phyloP scores from a whole-genome alignment of 2,797 vertebrate species.

The Distichodus sexfasciatus region DNA sequence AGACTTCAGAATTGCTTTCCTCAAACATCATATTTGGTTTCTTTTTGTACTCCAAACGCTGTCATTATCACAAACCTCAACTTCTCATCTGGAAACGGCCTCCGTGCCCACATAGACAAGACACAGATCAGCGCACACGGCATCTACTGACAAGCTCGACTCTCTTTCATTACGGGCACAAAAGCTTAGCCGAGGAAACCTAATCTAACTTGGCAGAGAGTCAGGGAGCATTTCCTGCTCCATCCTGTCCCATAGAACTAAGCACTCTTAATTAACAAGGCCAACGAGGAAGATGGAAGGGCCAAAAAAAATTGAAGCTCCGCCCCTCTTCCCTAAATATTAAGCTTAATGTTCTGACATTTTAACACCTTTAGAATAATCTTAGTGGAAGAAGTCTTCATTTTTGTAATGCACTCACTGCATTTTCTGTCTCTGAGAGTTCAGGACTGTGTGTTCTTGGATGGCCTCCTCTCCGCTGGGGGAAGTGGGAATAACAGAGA shows the following conservation, averaged over 20 bases:
- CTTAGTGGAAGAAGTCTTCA: background rate
- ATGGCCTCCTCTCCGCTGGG: slow-evolving; percentile 35
- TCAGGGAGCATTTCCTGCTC: slow-evolving; percentile 78
- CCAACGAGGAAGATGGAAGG: slow-evolving; percentile 79
- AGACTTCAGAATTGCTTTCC: too few relatives aligned
- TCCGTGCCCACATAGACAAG: slow-evolving; percentile 68
- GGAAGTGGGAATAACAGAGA: slow-evolving; percentile 60
- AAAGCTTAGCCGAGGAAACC: slow-evolving; percentile 72
- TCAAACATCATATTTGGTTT: background rate
- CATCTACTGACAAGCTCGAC: slow-evolving; percentile 81
- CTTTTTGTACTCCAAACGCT: background rate
- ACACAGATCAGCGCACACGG: slow-evolving; percentile 77
- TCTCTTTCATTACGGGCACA: slow-evolving; percentile 77
- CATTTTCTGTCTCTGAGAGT: slow-evolving; percentile 5
- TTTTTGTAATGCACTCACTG: slow-evolving; percentile 13
- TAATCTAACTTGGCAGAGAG: slow-evolving; percentile 75
- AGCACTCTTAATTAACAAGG: slow-evolving; percentile 76
- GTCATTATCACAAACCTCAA: background rate
- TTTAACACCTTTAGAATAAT: background rate
- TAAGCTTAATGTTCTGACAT: background rate
- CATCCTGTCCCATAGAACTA: slow-evolving; percentile 70
- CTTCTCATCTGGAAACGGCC: slow-evolving; percentile 27
- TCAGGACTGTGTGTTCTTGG: slow-evolving; percentile 16
- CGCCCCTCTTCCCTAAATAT: slow-evolving; percentile 17
- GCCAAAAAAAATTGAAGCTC: slow-evolving; percentile 42